These are phyloP conservation scores for Nymphalis polychloros DNA, from an alignment of 2,888 invertebrate species.

Conservation along the genomic window DNA sequence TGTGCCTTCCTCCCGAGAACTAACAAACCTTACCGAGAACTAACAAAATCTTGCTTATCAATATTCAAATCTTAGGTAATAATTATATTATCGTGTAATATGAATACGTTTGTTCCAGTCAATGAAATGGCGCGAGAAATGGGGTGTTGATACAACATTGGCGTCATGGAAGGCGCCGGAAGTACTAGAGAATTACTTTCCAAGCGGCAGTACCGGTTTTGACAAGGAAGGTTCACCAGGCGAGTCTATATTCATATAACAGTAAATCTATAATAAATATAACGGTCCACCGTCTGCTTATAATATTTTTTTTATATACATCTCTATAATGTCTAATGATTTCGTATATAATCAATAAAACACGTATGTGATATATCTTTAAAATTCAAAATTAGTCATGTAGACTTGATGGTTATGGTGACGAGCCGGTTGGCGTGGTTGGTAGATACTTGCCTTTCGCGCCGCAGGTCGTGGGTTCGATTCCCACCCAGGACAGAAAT, in stretches of 20 bases:
- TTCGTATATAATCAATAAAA: no score
- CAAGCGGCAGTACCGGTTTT: slow-evolving; percentile 89
- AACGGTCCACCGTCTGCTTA: not conserved
- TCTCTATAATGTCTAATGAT: no score
- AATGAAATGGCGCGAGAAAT: slow-evolving; percentile 86
- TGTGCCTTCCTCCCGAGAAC: no score
- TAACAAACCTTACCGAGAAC: no score
- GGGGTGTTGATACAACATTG: slow-evolving; percentile 87
- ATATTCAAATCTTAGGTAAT: not conserved
- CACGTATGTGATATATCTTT: no score
- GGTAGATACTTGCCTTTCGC: no score
- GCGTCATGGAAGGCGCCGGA: slow-evolving; percentile 87
- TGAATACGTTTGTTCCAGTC: slow-evolving; percentile 77
- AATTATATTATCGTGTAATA: not conserved
- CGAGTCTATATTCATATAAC: slow-evolving; percentile 48
- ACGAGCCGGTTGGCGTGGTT: no score
- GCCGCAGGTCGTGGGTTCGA: no score
- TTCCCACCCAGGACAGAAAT: no score
- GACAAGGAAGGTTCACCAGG: slow-evolving; percentile 92
- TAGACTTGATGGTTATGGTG: no score
- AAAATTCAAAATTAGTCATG: no score
- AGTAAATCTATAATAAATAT: not conserved
- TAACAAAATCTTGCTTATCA: not conserved
- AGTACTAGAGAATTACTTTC: slow-evolving; percentile 86
- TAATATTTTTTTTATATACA: no score